phyloP scores from a whole-genome alignment of 2,888 invertebrate species.

The Torymus texanus region DNA sequence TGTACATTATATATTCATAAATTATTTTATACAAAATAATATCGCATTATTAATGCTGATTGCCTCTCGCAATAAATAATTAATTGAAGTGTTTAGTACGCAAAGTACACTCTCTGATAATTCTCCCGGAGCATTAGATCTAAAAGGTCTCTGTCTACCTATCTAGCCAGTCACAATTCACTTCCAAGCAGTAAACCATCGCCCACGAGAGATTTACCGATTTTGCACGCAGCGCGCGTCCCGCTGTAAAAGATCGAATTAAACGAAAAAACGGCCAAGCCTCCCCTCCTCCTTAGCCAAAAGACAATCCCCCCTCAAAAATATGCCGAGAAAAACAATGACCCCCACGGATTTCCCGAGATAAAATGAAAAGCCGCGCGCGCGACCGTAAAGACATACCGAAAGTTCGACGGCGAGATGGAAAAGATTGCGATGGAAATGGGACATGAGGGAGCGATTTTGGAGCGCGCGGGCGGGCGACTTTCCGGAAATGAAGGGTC shows the following conservation, averaged over 20 bases:
- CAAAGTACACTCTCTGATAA: too few relatives aligned
- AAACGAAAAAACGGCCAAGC: not conserved
- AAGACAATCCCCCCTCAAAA: not conserved
- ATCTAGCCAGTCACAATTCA: not conserved
- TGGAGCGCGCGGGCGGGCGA: conserved; percentile 22
- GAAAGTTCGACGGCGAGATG: conserved; percentile 48
- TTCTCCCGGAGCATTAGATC: too few relatives aligned
- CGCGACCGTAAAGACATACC: conserved; percentile 9
- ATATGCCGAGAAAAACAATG: conserved; percentile 26
- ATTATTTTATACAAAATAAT: too few relatives aligned
- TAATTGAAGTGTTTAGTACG: too few relatives aligned
- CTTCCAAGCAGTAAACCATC: not conserved
- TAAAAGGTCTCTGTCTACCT: not conserved
- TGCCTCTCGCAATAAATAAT: too few relatives aligned
- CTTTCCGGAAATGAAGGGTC: conserved; percentile 55
- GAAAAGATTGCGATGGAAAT: conserved; percentile 49
- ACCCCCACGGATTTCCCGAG: conserved; percentile 4
- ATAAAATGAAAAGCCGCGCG: conserved; percentile 49
- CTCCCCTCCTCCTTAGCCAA: too few relatives aligned
- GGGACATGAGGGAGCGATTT: conserved; percentile 55
- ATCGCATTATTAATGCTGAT: too few relatives aligned
- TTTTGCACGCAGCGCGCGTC: not conserved
- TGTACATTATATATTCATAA: too few relatives aligned
- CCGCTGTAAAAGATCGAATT: conserved; percentile 18
- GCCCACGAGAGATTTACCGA: conserved; percentile 6